Evolutionary conservation across 2,797 vertebrate species (phyloP).

Genomic region (Pelobates cultripes): DNA sequence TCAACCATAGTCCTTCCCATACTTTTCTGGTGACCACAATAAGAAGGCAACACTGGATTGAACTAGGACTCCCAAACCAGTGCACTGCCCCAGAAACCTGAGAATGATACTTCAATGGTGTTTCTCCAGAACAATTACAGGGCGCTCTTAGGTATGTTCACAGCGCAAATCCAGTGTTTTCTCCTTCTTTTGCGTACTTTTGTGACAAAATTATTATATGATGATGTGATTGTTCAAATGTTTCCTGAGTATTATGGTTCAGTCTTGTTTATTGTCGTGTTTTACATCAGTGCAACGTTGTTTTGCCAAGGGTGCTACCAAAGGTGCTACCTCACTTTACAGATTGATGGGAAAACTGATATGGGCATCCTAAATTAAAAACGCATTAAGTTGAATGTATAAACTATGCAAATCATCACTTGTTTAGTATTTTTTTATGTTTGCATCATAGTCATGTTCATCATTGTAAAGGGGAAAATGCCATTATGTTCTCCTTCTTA

Average conservation of each 20-base stretch:
- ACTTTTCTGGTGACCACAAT: too few species aligned
- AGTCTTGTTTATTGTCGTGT: neutral
- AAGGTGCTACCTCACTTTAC: constrained; percentile 78
- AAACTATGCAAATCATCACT: constrained; percentile 79
- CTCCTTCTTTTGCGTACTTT: neutral
- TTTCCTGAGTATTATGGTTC: neutral
- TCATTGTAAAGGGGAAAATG: constrained; percentile 35
- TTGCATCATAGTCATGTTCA: constrained; percentile 53
- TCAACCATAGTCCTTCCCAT: too few species aligned
- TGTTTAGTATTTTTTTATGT: constrained; percentile 15
- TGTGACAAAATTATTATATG: neutral
- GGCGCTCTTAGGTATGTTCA: too few species aligned
- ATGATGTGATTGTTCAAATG: neutral
- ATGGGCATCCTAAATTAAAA: constrained; percentile 54
- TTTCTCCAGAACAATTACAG: too few species aligned
- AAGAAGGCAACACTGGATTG: too few species aligned
- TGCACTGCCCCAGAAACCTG: too few species aligned
- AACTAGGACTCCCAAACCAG: too few species aligned
- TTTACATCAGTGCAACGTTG: neutral
- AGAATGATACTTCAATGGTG: too few species aligned
- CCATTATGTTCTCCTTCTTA: too few species aligned
- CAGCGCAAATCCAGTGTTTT: neutral
- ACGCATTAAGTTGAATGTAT: constrained; percentile 75
- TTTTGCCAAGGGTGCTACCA: constrained; percentile 73
- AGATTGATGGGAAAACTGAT: constrained; percentile 64